Evolutionary conservation across 2,888 invertebrate genomes (phyloP).

Genomic region (Drosophila imparisetae): DNA sequence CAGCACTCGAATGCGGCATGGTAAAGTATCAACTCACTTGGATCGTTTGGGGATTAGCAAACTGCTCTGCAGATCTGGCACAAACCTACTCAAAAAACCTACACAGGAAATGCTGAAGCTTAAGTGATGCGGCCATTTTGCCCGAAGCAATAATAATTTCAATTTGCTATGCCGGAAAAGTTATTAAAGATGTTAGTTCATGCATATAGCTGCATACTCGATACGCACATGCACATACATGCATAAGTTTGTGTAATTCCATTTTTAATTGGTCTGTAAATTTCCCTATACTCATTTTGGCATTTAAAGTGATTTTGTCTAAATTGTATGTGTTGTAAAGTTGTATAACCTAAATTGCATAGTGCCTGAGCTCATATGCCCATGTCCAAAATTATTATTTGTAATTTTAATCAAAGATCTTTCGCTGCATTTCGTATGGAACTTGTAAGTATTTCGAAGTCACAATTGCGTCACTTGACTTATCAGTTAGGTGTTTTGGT

Average conservation of each 20-base stretch:
- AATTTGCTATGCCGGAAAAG: constrained; percentile 43
- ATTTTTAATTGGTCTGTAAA: not conserved
- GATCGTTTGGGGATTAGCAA: constrained; percentile 45
- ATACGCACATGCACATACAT: not conserved
- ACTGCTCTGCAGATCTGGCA: constrained; percentile 28
- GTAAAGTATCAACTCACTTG: constrained; percentile 57
- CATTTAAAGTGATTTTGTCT: constrained; percentile 18
- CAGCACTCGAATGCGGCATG: constrained; percentile 46
- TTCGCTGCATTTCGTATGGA: not conserved
- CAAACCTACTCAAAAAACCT: constrained; percentile 27
- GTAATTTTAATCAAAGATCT: constrained; percentile 31
- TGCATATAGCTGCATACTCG: constrained; percentile 9
- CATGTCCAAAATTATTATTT: constrained; percentile 50
- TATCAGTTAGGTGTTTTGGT: constrained; percentile 20
- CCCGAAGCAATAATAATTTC: constrained; percentile 47
- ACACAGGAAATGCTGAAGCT: constrained; percentile 36
- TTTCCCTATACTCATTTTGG: too few relatives aligned
- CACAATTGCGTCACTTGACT: constrained; percentile 4
- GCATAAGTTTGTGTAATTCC: not conserved
- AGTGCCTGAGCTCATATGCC: constrained; percentile 11
- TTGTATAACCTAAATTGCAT: constrained; percentile 17
- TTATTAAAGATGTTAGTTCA: constrained; percentile 47
- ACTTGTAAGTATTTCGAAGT: not conserved
- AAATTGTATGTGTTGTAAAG: constrained; percentile 18
- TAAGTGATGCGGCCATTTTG: constrained; percentile 54